phyloP scores from a whole-genome alignment of 2,888 invertebrate species.

The Serrognathus titanus region DNA sequence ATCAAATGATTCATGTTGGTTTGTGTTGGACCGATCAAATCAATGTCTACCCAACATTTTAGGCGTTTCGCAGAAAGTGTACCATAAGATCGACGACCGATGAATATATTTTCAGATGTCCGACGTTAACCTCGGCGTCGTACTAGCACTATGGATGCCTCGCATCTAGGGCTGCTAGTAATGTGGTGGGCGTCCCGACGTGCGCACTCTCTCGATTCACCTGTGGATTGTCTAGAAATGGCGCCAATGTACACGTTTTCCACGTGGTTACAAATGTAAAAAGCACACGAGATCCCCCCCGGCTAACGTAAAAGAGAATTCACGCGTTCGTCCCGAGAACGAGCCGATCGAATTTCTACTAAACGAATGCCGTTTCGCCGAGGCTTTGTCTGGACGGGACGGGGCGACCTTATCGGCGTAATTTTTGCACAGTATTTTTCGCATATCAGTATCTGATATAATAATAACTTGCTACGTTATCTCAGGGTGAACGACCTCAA shows the following conservation, averaged over 20 bases:
- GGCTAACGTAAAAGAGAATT: background rate
- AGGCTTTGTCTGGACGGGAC: too few relatives aligned
- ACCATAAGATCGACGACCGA: too few relatives aligned
- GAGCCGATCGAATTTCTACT: background rate
- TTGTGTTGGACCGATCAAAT: background rate
- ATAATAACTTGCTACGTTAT: too few relatives aligned
- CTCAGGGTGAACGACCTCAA: too few relatives aligned
- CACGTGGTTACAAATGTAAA: background rate
- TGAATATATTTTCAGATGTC: too few relatives aligned
- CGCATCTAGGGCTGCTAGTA: slow-evolving; percentile 32
- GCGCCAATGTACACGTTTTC: slow-evolving; percentile 13
- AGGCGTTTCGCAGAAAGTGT: too few relatives aligned
- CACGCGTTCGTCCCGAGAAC: background rate
- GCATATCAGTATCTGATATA: too few relatives aligned
- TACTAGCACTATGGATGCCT: slow-evolving; percentile 17
- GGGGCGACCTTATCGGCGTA: too few relatives aligned
- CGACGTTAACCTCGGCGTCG: slow-evolving; percentile 4
- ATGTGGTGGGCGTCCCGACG: slow-evolving; percentile 35
- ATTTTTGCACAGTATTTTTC: too few relatives aligned
- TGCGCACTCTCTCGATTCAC: slow-evolving; percentile 22
- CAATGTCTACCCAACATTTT: too few relatives aligned
- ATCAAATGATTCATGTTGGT: background rate
- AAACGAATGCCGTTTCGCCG: too few relatives aligned
- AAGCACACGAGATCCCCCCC: background rate
- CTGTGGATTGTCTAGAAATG: slow-evolving; percentile 17